A percentile compares a stretch with the other conserved stretches of the same genome.
phyloP scores from a whole-genome alignment of 2,888 invertebrate species.

The Agriopis marginaria region DNA sequence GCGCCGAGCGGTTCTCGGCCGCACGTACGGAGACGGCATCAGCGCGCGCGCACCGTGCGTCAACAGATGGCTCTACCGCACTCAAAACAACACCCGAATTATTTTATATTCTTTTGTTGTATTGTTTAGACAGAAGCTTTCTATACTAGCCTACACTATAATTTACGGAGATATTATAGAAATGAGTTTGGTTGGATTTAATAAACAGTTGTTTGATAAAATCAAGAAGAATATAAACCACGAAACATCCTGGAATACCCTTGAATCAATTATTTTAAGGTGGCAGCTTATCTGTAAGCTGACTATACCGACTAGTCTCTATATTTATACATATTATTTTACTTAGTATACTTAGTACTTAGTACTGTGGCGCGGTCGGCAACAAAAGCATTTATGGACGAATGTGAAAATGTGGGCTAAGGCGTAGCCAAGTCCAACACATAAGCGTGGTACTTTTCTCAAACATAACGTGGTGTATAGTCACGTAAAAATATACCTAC shows the following conservation, averaged over 20 bases:
- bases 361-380: no score
- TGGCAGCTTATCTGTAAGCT: background rate
- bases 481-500: no score
- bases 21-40: slow-evolving; percentile 36
- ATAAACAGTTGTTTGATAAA: slow-evolving; percentile 18
- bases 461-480: no score
- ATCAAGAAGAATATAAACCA: background rate
- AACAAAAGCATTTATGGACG: no score
- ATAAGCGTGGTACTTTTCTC: no score
- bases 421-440: no score
- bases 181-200: slow-evolving; percentile 19
- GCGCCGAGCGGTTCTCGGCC: slow-evolving; percentile 12
- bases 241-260: background rate
- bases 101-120: slow-evolving; percentile 66
- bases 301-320: no score
- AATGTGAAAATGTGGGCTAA: no score
- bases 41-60: slow-evolving; percentile 45
- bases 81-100: slow-evolving; percentile 62
- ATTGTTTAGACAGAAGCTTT: slow-evolving; percentile 76
- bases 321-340: no score
- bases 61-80: slow-evolving; percentile 49
- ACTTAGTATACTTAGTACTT: no score
- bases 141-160: slow-evolving; percentile 59
- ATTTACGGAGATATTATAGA: slow-evolving; percentile 53
- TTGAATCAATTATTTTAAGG: background rate